Conservation (phyloP, 1,140 invertebrate genomes). For the Chlorops oryzae region DNA sequence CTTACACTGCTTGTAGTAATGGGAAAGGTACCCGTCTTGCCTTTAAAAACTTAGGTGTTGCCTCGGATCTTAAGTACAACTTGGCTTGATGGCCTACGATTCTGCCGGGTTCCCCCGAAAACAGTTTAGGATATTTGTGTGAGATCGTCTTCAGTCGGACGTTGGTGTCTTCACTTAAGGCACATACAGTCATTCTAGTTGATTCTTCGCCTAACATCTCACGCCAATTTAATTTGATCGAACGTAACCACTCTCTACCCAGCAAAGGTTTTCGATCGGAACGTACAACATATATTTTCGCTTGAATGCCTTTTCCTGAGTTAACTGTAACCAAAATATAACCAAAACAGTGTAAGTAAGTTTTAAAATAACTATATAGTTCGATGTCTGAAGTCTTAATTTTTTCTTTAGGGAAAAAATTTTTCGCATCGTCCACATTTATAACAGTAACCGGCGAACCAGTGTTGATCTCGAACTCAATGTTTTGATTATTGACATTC, state of each 20-base stretch:
- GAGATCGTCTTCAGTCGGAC: not conserved
- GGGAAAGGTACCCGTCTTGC: conserved; percentile 42
- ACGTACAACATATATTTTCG: not conserved
- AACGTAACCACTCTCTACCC: not conserved
- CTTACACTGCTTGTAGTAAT: conserved; percentile 39
- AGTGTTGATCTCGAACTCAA: too few relatives aligned
- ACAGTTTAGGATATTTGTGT: not conserved
- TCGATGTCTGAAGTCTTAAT: not conserved
- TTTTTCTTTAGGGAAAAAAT: not conserved
- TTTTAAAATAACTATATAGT: not conserved
- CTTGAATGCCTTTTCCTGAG: not conserved
- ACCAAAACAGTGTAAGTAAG: not conserved
- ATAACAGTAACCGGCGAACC: too few relatives aligned
- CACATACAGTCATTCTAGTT: not conserved
- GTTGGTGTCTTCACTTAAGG: not conserved
- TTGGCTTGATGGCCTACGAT: not conserved
- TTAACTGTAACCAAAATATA: not conserved
- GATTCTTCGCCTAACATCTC: too few relatives aligned
- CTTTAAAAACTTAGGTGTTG: not conserved
- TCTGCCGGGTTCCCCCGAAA: not conserved
- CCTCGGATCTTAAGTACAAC: not conserved
- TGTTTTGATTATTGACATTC: too few relatives aligned
- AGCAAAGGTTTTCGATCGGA: not conserved
- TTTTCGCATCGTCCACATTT: not conserved
- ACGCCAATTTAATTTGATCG: not conserved